Conservation (phyloP, 2,113 vertebrate genomes). For the Indicator indicator region DNA sequence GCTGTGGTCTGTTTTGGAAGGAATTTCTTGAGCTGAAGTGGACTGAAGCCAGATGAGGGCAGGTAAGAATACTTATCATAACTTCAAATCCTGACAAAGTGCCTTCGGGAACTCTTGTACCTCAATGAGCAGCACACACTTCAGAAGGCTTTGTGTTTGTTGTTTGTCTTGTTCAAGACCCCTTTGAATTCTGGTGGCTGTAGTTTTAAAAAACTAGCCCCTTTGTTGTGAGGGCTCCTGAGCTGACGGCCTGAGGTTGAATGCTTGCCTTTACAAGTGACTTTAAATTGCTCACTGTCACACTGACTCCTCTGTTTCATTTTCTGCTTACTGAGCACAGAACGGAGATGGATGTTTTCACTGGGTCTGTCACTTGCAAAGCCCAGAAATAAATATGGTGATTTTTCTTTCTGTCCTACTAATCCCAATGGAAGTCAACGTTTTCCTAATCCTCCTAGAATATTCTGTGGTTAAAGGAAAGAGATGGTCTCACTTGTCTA, state of each 20-base stretch:
- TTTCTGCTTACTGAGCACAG: conserved; percentile 72
- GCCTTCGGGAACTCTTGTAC: not conserved
- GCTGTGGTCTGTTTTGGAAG: not conserved
- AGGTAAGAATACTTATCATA: not conserved
- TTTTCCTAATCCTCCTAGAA: not conserved
- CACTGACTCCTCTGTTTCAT: conserved; percentile 67
- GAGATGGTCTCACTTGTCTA: not conserved
- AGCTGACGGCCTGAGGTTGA: conserved; percentile 45
- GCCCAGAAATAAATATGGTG: conserved; percentile 34
- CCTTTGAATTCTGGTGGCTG: conserved; percentile 16
- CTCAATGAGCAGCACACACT: not conserved
- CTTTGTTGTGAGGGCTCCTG: conserved; percentile 25
- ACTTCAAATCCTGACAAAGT: conserved; percentile 32
- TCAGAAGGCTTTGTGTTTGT: not conserved
- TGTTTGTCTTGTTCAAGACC: conserved; percentile 36
- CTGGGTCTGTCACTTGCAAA: conserved; percentile 47
- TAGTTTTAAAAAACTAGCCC: conserved; percentile 40
- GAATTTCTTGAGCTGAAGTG: not conserved
- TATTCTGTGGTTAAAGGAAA: not conserved
- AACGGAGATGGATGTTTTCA: conserved; percentile 65
- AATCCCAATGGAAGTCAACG: not conserved
- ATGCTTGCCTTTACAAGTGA: conserved; percentile 28
- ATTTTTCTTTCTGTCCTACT: conserved; percentile 44
- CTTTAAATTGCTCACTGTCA: conserved; percentile 69
- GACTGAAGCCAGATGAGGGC: not conserved